These are phyloP conservation scores for Larimichthys crocea DNA, from an alignment of 2,113 vertebrate genomes.

Conservation along the genomic window DNA sequence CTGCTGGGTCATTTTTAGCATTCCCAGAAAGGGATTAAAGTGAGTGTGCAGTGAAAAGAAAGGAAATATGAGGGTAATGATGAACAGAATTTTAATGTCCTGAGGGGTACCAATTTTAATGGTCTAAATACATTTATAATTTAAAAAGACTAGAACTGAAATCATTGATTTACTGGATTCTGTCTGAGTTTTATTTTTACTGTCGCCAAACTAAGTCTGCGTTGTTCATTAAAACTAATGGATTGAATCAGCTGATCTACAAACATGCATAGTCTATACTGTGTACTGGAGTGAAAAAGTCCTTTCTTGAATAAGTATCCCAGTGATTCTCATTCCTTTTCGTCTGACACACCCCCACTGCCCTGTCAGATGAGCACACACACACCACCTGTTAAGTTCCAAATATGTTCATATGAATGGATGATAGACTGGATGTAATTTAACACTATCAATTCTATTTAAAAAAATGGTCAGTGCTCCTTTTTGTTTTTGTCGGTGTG, in stretches of 20 bases:
- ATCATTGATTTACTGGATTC: not conserved
- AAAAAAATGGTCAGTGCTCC: not conserved
- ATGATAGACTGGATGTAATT: not conserved
- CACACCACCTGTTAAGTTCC: not conserved
- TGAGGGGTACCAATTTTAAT: conserved; percentile 33
- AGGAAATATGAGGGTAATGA: conserved; percentile 31
- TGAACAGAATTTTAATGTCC: conserved; percentile 16
- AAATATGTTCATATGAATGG: not conserved
- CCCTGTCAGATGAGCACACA: not conserved
- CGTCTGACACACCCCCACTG: not conserved
- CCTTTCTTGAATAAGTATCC: not conserved
- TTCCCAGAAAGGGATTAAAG: conserved; percentile 76
- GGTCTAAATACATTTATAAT: conserved; percentile 1
- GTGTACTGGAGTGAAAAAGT: not conserved
- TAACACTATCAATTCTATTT: not conserved
- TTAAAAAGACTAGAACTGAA: conserved; percentile 4
- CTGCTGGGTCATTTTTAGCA: conserved; percentile 72
- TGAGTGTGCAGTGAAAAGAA: conserved; percentile 68
- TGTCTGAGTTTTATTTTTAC: not conserved
- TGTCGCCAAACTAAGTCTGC: not conserved
- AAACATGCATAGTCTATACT: not conserved
- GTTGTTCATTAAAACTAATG: conserved; percentile 22
- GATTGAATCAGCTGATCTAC: conserved; percentile 3
- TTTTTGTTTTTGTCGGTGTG: not conserved
- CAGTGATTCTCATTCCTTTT: not conserved